Evolutionary conservation across 2,113 vertebrate species (phyloP).

Genomic region (Puffinus mauretanicus): DNA sequence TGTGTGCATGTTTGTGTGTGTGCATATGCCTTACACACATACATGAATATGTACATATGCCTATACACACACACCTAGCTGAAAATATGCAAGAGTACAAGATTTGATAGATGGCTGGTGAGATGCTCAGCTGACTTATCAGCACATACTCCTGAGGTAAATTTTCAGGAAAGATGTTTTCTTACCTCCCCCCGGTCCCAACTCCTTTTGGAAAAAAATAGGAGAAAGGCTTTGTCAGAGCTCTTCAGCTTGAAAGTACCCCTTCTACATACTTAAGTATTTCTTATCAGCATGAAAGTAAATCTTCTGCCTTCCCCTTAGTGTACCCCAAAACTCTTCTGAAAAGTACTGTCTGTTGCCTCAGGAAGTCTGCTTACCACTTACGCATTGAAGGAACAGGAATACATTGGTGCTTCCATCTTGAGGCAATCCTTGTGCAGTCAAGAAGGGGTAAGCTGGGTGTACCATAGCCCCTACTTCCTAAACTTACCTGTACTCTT

Average conservation of each 20-base stretch:
- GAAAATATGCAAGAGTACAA: neutral
- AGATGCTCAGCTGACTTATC: neutral
- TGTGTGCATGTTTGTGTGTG: neutral
- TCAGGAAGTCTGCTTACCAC: neutral
- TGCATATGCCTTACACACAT: neutral
- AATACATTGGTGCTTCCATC: neutral
- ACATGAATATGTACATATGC: no score
- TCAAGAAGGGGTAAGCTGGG: neutral
- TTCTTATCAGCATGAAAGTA: neutral
- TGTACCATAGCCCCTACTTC: neutral
- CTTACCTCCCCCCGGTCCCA: neutral
- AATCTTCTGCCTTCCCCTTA: neutral
- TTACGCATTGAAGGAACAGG: neutral
- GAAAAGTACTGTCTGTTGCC: neutral
- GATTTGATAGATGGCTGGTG: no score
- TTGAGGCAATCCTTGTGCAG: neutral
- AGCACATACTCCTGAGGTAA: neutral
- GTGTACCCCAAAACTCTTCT: neutral
- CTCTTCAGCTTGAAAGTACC: neutral
- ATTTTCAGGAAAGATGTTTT: neutral
- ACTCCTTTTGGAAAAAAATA: neutral
- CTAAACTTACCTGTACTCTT: neutral
- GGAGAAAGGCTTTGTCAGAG: neutral
- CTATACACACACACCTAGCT: neutral
- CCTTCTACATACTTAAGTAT: neutral